Evolutionary conservation across 2,113 vertebrate genomes (phyloP), one percentile per base, ranked within the genome.

Genomic region (Chionodraco myersi): DNA sequence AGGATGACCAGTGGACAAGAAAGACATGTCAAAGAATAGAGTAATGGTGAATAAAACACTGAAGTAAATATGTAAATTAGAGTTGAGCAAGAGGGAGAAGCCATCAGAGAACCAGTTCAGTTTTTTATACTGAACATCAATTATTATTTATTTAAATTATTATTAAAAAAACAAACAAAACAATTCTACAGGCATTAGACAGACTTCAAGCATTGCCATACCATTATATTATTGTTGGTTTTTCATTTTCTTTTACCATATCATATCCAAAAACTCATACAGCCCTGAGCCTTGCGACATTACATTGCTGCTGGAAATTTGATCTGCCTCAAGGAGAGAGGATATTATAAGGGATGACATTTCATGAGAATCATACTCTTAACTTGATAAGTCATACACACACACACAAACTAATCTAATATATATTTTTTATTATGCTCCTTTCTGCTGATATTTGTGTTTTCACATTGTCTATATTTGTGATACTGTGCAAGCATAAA

Each of bases 301-400:
- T 60, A 53, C 79, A 82, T 15, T 73, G 57, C 41, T 41, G 18
- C 57, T 58, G 26, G 48, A 72, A 64, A 83, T 88, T 58, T 72
- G 51, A 86, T 75, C 56, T 57, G 21, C 49, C 54, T 67, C 1
- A 18, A 64, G 64, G 5, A 76, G 51, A 74, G 48, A 72, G 41
- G 66, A 74, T 77, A 63, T 80, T 83, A 86, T 77, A 34, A 81
- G 30, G 59, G 75, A 47, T 88, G 86, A 82, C 83, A 90, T 52
- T 60, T 91, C 72, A 88, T 80, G 82, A 64, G 41, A 86, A 60
- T 69, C 59, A 63, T 62, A 44, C 54, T 71, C 14, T 44, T 84
- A 88, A 86, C 56, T 45, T 73, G 72, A 89, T 78, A 75, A 83
- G 86, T 86, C 82, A 82, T 61, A 79, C 72, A 26, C 26, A 75